Evolutionary conservation across 1,140 invertebrate species (phyloP).

Genomic region (Drosophila sulfurigaster): DNA sequence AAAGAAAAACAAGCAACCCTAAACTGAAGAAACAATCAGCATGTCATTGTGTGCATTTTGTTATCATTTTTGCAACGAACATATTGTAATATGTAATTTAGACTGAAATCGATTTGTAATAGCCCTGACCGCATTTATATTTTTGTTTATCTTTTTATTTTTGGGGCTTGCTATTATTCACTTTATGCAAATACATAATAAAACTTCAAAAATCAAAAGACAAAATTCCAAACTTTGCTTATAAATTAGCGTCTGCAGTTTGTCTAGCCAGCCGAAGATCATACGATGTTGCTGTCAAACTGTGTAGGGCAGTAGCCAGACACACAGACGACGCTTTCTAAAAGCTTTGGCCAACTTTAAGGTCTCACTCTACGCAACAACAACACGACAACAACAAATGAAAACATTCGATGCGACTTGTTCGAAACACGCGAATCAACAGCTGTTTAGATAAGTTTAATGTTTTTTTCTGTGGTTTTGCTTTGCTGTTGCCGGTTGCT

Average conservation of each 20-base stretch:
- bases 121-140: neutral
- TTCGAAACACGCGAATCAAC: constrained; percentile 64
- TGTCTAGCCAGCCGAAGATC: constrained; percentile 43
- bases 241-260: neutral
- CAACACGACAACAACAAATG: constrained; percentile 28
- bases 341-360: constrained; percentile 16
- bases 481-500: constrained; percentile 22
- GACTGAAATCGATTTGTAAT: neutral
- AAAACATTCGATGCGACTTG: constrained; percentile 73
- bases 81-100: neutral
- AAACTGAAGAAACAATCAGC: constrained; percentile 8
- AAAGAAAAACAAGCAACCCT: constrained; percentile 11
- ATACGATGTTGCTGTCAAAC: constrained; percentile 71
- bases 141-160: constrained; percentile 4
- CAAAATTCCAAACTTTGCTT: neutral
- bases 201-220: neutral
- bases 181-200: neutral
- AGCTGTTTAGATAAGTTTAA: constrained; percentile 65
- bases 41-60: constrained; percentile 14
- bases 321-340: constrained; percentile 35
- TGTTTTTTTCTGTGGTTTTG: constrained; percentile 23
- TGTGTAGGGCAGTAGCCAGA: constrained; percentile 52
- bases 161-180: neutral
- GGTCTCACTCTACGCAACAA: constrained; percentile 22
- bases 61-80: constrained; percentile 13